phyloP scores from a whole-genome alignment of 2,113 vertebrate genomes.

The Rattus norvegicus region GRCr8 NC_086020.1:198140001-198140500 shows the following conservation, averaged over 20 bases:
- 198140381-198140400: no score
- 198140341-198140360: background rate
- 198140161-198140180: background rate
- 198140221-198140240: background rate
- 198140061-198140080: background rate
- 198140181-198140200: background rate
- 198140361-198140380: background rate
- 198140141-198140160: background rate
- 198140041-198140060: background rate
- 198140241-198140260: background rate
- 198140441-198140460: no score
- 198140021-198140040: slow-evolving; percentile 84
- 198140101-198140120: rapidly evolving
- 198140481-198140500: background rate
- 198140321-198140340: background rate
- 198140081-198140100: rapidly evolving
- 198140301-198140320: background rate
- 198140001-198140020: slow-evolving; percentile 89
- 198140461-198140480: background rate
- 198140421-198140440: background rate
- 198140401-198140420: background rate
- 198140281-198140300: background rate
- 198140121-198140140: background rate
- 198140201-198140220: background rate
- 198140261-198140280: background rate